phyloP scores from a whole-genome alignment of 1,140 invertebrate genomes.

The Papilio glaucus region DNA sequence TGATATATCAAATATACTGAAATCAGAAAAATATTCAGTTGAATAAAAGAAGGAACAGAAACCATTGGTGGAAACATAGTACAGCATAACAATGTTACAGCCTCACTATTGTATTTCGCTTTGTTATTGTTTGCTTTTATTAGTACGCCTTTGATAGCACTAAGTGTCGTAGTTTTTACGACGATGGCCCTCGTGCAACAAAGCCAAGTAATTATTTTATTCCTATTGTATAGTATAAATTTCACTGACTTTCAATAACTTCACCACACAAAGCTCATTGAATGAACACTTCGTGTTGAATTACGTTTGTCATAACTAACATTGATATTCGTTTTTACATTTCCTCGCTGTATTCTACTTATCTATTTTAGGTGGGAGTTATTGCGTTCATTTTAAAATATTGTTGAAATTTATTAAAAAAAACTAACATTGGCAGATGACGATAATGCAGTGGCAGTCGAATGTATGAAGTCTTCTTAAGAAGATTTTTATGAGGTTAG shows the following conservation, averaged over 20 bases:
- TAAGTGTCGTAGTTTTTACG: constrained; percentile 70
- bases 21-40: constrained; percentile 38
- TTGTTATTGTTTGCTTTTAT: constrained; percentile 69
- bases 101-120: constrained; percentile 58
- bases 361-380: not conserved
- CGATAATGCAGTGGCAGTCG: no score
- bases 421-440: no score
- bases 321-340: not conserved
- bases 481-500: no score
- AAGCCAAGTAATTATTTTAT: constrained; percentile 39
- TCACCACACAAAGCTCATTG: not conserved
- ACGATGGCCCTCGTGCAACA: constrained; percentile 44
- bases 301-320: not conserved
- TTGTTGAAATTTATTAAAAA: not conserved
- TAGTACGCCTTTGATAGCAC: constrained; percentile 69
- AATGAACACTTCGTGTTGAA: not conserved
- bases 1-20: constrained; percentile 34
- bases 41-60: constrained; percentile 50
- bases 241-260: constrained; percentile 18
- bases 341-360: not conserved
- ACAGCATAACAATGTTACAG: constrained; percentile 58
- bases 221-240: constrained; percentile 27
- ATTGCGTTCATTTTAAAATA: not conserved
- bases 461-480: no score
- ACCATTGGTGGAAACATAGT: constrained; percentile 57